Conservation (phyloP, 2,113 vertebrate species). For the Lepus americanus region DNA sequence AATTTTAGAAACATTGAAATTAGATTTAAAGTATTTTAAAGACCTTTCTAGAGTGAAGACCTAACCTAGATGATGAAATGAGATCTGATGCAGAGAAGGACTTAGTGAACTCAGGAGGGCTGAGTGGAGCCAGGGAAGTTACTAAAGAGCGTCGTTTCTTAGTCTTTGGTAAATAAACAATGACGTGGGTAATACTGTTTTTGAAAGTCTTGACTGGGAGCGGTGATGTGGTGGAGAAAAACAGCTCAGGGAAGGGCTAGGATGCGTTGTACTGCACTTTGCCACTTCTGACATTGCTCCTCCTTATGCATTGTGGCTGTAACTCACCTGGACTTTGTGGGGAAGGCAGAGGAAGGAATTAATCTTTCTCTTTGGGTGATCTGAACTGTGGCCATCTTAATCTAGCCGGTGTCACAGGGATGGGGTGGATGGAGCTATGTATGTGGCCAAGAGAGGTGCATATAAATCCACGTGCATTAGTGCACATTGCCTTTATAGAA, state of each 20-base stretch:
- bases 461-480: neutral
- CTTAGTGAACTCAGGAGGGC: neutral
- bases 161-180: fast-evolving
- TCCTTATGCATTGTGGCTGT: too few species aligned
- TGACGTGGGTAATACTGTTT: neutral
- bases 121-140: neutral
- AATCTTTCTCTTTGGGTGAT: neutral
- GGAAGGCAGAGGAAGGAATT: neutral
- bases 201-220: neutral
- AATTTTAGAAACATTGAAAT: slow-evolving; percentile 28
- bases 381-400: neutral
- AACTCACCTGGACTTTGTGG: neutral
- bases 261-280: neutral
- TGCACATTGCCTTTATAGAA: neutral
- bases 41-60: neutral
- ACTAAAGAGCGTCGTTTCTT: too few species aligned
- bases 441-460: neutral
- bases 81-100: neutral
- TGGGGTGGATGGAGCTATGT: too few species aligned
- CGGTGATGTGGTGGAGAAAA: neutral
- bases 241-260: neutral
- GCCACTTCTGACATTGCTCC: fast-evolving
- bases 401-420: neutral
- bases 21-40: neutral
- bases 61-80: neutral